Evolutionary conservation across 2,113 vertebrate genomes (phyloP).

Genomic region (Seriola aureovittata): DNA sequence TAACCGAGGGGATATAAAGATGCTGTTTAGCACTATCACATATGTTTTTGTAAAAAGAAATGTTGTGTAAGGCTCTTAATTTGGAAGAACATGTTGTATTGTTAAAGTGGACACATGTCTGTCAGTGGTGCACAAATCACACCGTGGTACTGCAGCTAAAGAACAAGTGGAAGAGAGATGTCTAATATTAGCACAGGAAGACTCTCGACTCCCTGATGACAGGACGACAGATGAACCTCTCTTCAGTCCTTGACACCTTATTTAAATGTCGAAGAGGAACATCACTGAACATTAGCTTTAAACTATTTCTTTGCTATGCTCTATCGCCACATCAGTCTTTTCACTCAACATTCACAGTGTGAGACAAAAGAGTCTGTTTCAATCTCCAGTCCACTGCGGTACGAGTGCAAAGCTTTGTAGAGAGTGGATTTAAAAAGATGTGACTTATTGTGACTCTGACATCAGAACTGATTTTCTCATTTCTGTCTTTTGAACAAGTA

Average conservation of each 20-base stretch:
- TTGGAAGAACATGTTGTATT: not conserved
- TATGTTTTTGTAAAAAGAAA: not conserved
- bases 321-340: slow-evolving; percentile 45
- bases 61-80: not conserved
- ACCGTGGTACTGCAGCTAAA: slow-evolving; percentile 10
- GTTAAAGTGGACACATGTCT: slow-evolving; percentile 11
- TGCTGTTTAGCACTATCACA: not conserved
- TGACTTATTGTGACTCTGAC: slow-evolving; percentile 8
- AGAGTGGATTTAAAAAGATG: slow-evolving; percentile 17
- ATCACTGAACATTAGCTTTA: slow-evolving; percentile 68
- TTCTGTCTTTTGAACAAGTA: slow-evolving; percentile 3
- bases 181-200: slow-evolving; percentile 55
- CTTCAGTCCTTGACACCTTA: slow-evolving; percentile 70
- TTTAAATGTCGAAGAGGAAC: slow-evolving; percentile 72
- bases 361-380: slow-evolving; percentile 56
- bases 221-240: slow-evolving; percentile 67
- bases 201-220: slow-evolving; percentile 50
- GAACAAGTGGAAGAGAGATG: slow-evolving; percentile 22
- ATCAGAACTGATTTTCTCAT: slow-evolving; percentile 4
- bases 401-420: not conserved
- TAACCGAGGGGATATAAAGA: slow-evolving; percentile 6
- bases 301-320: slow-evolving; percentile 54
- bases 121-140: slow-evolving; percentile 13
- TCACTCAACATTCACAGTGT: slow-evolving; percentile 44
- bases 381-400: slow-evolving; percentile 9